A percentile compares a stretch with the other conserved stretches of the same genome.
phyloP scores from a whole-genome alignment of 2,113 vertebrate genomes.

The Embiotoca jacksoni region DNA sequence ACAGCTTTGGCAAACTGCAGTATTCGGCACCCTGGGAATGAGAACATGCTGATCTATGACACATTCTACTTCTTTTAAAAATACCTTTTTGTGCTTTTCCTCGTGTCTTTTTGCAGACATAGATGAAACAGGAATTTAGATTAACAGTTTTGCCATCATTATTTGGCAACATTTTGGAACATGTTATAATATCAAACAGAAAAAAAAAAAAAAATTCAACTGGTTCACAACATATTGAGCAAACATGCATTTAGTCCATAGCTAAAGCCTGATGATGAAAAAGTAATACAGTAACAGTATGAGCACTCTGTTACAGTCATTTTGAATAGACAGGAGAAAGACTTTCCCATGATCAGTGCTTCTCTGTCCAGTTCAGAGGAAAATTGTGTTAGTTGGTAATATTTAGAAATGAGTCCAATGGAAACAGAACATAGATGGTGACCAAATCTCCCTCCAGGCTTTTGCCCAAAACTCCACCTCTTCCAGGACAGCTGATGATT shows the following conservation, averaged over 20 bases:
- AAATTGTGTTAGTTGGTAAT: slow-evolving; percentile 14
- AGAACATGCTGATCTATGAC: too few species aligned
- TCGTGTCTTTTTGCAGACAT: too few species aligned
- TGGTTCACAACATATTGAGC: slow-evolving; percentile 5
- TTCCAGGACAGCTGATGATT: slow-evolving; percentile 55
- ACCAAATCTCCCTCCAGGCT: slow-evolving; percentile 44
- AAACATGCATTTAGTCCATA: not conserved
- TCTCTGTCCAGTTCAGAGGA: slow-evolving; percentile 5
- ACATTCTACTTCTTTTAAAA: too few species aligned
- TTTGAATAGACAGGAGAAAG: slow-evolving; percentile 6
- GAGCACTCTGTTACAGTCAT: slow-evolving; percentile 7
- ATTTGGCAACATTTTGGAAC: too few species aligned
- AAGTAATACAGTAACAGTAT: slow-evolving; percentile 1
- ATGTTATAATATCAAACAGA: too few species aligned
- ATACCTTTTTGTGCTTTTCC: too few species aligned
- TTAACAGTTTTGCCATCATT: too few species aligned
- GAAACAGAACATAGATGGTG: slow-evolving; percentile 52
- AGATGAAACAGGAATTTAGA: too few species aligned
- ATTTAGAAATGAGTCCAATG: slow-evolving; percentile 24
- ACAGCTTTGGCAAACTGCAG: too few species aligned
- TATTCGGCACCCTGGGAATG: too few species aligned
- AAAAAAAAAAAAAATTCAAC: too few species aligned
- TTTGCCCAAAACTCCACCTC: slow-evolving; percentile 15
- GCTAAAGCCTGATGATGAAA: slow-evolving; percentile 2
- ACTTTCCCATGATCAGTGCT: slow-evolving; percentile 28